Conservation (phyloP, 2,113 vertebrate genomes). For the Thunnus maccoyii region DNA sequence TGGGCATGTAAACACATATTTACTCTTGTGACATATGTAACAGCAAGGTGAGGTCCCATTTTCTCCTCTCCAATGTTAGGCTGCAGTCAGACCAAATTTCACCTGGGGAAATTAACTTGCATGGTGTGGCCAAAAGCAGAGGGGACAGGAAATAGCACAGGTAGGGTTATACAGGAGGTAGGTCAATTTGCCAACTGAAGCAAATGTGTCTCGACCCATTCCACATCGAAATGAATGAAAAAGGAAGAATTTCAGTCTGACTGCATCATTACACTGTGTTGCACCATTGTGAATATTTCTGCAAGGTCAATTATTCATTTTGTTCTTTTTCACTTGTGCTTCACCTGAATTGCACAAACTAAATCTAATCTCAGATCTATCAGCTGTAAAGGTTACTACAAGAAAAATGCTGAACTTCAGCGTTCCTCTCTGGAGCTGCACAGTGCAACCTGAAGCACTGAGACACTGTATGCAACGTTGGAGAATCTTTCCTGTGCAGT, state of each 20-base stretch:
- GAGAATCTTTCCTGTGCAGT: background rate
- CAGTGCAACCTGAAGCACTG: background rate
- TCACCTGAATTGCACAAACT: conserved; percentile 22
- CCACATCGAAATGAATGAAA: no score
- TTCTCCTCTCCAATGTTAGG: conserved; percentile 22
- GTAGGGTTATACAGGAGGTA: no score
- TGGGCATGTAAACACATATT: background rate
- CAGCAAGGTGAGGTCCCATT: conserved; percentile 14
- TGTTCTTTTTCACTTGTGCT: conserved; percentile 27
- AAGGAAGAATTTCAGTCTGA: no score
- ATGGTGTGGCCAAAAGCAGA: no score
- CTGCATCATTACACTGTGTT: conserved; percentile 21
- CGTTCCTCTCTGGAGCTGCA: conserved; percentile 12
- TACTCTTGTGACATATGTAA: background rate
- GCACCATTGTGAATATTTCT: conserved; percentile 43
- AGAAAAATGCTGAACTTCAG: background rate
- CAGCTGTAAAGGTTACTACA: background rate
- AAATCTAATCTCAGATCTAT: conserved; percentile 24
- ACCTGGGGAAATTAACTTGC: no score
- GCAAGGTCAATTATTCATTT: conserved; percentile 59
- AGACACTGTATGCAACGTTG: no score
- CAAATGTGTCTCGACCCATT: no score
- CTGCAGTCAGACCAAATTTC: no score
- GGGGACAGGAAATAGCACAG: no score
- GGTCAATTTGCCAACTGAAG: no score